Percentiles rank a stretch among this genome's conserved stretches.
phyloP scores from a whole-genome alignment of 2,113 vertebrate genomes.

The Pleuronectes platessa region DNA sequence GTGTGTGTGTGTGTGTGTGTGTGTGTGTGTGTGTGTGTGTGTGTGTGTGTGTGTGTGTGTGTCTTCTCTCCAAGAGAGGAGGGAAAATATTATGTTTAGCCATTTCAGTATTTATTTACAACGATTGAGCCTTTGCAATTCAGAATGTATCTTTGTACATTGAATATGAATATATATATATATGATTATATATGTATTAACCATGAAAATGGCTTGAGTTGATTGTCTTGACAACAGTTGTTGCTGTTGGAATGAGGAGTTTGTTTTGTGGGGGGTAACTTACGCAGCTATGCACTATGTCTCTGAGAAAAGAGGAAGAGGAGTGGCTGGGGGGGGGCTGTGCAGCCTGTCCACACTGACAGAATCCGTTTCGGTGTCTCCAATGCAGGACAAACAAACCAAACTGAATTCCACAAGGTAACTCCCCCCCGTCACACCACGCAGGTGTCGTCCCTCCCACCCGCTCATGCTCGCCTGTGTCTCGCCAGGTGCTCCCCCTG shows the following conservation, averaged over 20 bases:
- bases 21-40: constrained; percentile 1
- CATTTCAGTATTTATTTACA: constrained; percentile 99
- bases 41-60: constrained; percentile 14
- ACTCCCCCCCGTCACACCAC: constrained; percentile 14
- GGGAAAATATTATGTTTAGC: constrained; percentile 81
- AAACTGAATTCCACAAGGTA: background rate
- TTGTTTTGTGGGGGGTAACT: constrained; percentile 44
- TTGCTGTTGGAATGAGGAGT: constrained; percentile 53
- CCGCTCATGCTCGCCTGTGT: background rate
- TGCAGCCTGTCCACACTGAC: constrained; percentile 6
- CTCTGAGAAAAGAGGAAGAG: constrained; percentile 20
- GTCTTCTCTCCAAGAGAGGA: constrained; percentile 77
- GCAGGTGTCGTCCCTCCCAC: background rate
- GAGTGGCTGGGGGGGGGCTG: background rate
- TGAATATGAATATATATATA: constrained; percentile 86
- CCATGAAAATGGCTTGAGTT: constrained; percentile 74
- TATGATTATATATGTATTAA: constrained; percentile 85
- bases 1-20: constrained; percentile 11
- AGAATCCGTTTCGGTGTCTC: background rate
- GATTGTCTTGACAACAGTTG: constrained; percentile 68
- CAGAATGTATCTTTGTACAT: constrained; percentile 99
- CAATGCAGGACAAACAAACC: constrained; percentile 5
- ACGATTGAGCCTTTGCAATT: constrained; percentile 94
- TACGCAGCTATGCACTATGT: constrained; percentile 79
- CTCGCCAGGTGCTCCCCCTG: constrained; percentile 9